Percentiles rank a stretch among this genome's conserved stretches.
These are phyloP conservation scores for Sitobion miscanthi DNA, from an alignment of 1,140 invertebrate genomes.

Conservation along the genomic window DNA sequence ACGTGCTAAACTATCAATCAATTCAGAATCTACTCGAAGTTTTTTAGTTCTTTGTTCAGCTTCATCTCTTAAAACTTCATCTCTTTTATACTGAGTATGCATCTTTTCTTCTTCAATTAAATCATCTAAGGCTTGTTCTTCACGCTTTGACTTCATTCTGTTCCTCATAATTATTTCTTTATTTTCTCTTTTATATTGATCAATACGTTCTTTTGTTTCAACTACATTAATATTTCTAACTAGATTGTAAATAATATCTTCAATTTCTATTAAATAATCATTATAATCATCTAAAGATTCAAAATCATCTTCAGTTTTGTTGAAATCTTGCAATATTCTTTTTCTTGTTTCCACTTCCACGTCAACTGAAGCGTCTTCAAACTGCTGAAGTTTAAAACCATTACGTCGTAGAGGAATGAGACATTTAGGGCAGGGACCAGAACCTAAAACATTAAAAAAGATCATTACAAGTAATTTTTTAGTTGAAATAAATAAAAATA, in stretches of 20 bases:
- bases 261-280: constrained; percentile 92
- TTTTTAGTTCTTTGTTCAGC: constrained; percentile 82
- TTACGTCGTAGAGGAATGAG: constrained; percentile 81
- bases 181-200: constrained; percentile 94
- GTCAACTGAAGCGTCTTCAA: constrained; percentile 95
- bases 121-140: constrained; percentile 84
- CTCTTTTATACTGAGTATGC: constrained; percentile 61
- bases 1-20: constrained; percentile 94
- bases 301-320: constrained; percentile 93
- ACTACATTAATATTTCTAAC: constrained; percentile 89
- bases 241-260: constrained; percentile 90
- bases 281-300: constrained; percentile 81
- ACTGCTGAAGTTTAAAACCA: constrained; percentile 93
- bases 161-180: constrained; percentile 89
- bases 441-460: constrained; percentile 70
- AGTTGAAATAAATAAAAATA: background rate
- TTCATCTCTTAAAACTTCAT: constrained; percentile 66
- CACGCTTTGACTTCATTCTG: constrained; percentile 68
- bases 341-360: constrained; percentile 97
- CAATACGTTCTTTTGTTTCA: constrained; percentile 86
- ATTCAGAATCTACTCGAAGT: constrained; percentile 82
- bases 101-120: constrained; percentile 76
- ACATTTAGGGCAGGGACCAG: constrained; percentile 92
- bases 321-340: constrained; percentile 86
- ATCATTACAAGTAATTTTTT: background rate